These are phyloP conservation scores for Xiphias gladius DNA, from an alignment of 2,113 vertebrate genomes.

Conservation along the genomic window DNA sequence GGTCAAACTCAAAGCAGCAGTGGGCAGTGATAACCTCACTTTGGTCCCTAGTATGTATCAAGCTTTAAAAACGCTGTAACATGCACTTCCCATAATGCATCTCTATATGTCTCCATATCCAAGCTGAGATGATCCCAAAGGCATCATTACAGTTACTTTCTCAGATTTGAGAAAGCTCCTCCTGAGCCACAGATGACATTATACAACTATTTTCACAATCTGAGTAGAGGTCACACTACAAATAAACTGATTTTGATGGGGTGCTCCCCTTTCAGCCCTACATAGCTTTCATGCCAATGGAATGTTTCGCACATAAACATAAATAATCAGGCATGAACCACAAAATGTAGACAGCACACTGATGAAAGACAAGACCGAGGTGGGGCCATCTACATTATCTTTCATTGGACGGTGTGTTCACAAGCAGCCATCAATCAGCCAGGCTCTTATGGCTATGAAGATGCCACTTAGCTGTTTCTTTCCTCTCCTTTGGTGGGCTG, in stretches of 20 bases:
- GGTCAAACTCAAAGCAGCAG: not conserved
- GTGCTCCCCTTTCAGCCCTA: not conserved
- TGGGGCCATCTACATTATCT: conserved; percentile 1
- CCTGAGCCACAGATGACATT: not conserved
- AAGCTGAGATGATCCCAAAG: not conserved
- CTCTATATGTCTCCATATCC: not conserved
- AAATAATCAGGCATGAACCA: not conserved
- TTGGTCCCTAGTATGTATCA: too few species aligned
- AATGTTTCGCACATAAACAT: not conserved
- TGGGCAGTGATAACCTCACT: not conserved
- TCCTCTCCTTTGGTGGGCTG: conserved; percentile 3
- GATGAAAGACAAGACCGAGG: conserved; percentile 4
- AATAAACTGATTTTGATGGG: not conserved
- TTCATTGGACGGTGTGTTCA: conserved; percentile 6
- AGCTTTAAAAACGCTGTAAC: not conserved
- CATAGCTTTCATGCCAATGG: not conserved
- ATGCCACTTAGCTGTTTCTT: conserved; percentile 16
- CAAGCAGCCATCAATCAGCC: conserved; percentile 39
- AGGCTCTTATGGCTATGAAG: conserved; percentile 18
- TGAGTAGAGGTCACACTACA: not conserved
- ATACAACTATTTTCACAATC: not conserved
- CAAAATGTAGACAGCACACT: not conserved
- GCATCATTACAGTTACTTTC: not conserved
- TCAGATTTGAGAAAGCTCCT: not conserved
- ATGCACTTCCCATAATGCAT: not conserved